Percentiles rank a stretch among this genome's conserved stretches.
Conservation (phyloP, 2,888 invertebrate genomes). For the Nemapogon koenigi region DNA sequence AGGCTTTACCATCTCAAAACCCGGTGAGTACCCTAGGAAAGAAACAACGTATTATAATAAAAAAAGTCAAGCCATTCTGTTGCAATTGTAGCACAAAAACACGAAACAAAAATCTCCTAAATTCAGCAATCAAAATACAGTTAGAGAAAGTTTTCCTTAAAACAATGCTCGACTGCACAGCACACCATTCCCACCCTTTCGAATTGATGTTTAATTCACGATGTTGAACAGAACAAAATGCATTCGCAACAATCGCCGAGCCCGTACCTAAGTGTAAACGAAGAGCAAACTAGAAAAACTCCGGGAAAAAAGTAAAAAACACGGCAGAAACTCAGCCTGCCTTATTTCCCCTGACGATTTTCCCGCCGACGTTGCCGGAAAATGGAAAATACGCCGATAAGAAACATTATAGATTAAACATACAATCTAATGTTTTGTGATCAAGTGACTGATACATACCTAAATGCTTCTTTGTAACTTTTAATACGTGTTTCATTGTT, state of each 20-base stretch:
- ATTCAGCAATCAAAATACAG: no score
- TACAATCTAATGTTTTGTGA: slow-evolving; percentile 40
- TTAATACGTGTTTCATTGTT: slow-evolving; percentile 11
- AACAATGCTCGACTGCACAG: no score
- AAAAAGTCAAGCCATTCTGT: no score
- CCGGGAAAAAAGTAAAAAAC: slow-evolving; percentile 31
- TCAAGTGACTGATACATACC: slow-evolving; percentile 33
- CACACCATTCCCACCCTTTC: slow-evolving; percentile 38
- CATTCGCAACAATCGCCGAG: slow-evolving; percentile 7
- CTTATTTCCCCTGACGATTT: slow-evolving; percentile 63
- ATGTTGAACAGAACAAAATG: slow-evolving; percentile 8
- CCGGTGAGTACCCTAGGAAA: no score
- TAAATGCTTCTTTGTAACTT: slow-evolving; percentile 10
- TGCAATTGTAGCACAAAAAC: no score
- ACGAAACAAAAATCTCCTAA: no score
- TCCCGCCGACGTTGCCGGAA: slow-evolving; percentile 43
- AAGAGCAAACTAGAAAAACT: slow-evolving; percentile 53
- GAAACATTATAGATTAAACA: slow-evolving; percentile 63
- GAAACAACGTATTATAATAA: no score
- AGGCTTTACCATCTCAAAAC: no score
- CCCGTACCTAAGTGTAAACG: slow-evolving; percentile 62
- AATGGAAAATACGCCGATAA: slow-evolving; percentile 67
- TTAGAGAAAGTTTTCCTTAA: no score
- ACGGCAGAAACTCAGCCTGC: slow-evolving; percentile 57
- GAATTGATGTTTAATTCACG: slow-evolving; percentile 54